Evolutionary conservation across 2,797 vertebrate species (phyloP), one percentile per base, ranked within the genome.

Genomic region (Eremophila alpestris): DNA sequence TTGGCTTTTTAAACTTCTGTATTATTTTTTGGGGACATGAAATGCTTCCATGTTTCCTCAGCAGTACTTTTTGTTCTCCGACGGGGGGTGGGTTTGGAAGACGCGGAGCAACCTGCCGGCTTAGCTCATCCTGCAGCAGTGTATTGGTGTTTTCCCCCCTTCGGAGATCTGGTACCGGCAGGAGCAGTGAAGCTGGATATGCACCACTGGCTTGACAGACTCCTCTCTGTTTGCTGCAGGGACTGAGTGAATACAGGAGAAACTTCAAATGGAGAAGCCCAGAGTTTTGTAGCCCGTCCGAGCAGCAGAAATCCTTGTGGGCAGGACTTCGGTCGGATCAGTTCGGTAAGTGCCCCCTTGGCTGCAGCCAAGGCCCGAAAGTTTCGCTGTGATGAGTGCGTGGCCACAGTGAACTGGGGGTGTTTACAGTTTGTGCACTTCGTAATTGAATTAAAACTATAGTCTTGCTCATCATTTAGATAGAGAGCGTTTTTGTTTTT

Each of bases 281-380:
- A 0, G 95, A 95, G 52, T 92, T 94, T 20, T 94, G 88, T 91
- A 98, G 97, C 79, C 74, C 96, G 1, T 96, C 97, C 22, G 96
- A 93, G 8, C 94, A 95, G 30, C 95, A 80, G 81, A 96, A 92
- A 63, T 94, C 97, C 76, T 89, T 62, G 58, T 97, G 98, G 98
- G 98, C 98, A 81, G 98, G 98, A 83, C 97, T 98, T 77, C 97
- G 98, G 55, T 98, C 98, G 19, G 98, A 98, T 96, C 98, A 98
- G 27, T 95, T 98, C 77, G 98, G 98, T 99, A 96, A 98, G 98
- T 16, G 91, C 5, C 54, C 41, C 21, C 38, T 38, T 14, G 27
- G 32, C 11, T n/a, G 51, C 51, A 13, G 22, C 58, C 18, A 7
- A 13, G 40, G 20, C 13, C 43, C 7, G 0, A 41, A 49, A 13